Percentiles rank a stretch among this genome's conserved stretches.
Conservation (phyloP, 64 coral and sea anemone genomes). For the Actinia tenebrosa region DNA sequence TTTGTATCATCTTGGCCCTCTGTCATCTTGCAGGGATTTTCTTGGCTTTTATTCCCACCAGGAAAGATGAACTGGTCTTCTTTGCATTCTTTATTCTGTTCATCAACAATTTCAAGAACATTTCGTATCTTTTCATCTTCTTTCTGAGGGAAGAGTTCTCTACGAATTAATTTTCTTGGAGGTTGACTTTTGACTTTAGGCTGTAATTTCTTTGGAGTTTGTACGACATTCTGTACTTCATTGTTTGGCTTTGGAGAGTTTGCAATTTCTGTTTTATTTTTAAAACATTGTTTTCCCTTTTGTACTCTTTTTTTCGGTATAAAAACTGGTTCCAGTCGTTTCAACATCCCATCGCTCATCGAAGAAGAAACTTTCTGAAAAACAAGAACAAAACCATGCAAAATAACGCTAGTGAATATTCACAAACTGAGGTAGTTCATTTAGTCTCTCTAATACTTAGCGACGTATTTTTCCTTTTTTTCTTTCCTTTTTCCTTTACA, state of each 20-base stretch:
- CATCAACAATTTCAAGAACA: conserved; percentile 4
- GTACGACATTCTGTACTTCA: not conserved
- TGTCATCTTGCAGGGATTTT: not conserved
- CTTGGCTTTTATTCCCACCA: not conserved
- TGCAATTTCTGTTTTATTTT: not conserved
- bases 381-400: not conserved
- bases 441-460: not conserved
- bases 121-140: not conserved
- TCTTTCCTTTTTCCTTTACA: no score
- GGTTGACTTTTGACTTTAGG: not conserved
- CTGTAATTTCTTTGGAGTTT: not conserved
- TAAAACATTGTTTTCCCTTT: not conserved
- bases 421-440: no score
- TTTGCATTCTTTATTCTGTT: not conserved
- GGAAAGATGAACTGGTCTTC: not conserved
- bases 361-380: not conserved
- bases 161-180: not conserved
- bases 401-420: not conserved
- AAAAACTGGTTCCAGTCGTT: conserved; percentile 5
- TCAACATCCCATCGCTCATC: conserved; percentile 1
- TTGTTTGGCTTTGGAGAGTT: not conserved
- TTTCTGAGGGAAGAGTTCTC: not conserved
- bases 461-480: no score
- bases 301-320: conserved; percentile 1
- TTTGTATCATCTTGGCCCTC: not conserved